Evolutionary conservation across 2,797 vertebrate genomes (phyloP).

Genomic region (Falco peregrinus): DNA sequence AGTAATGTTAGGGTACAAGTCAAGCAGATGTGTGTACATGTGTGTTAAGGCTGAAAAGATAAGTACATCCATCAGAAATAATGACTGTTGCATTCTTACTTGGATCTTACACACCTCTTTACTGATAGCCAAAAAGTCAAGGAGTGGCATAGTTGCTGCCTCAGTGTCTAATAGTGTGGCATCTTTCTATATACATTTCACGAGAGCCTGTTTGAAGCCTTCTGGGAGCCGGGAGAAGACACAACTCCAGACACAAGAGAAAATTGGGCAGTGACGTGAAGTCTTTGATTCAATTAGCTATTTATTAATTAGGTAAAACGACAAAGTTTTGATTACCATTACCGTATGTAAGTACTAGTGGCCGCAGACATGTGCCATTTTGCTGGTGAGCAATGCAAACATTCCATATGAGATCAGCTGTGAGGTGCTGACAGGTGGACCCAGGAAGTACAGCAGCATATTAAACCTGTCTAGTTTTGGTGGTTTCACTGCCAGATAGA

Average conservation of each 20-base stretch:
- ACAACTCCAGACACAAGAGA: neutral
- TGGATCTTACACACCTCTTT: neutral
- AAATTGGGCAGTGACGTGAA: neutral
- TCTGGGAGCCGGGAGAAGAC: neutral
- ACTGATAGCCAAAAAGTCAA: neutral
- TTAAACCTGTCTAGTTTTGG: neutral
- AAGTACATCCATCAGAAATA: neutral
- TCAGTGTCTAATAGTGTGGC: neutral
- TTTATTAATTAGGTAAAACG: neutral
- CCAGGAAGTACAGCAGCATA: neutral
- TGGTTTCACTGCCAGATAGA: neutral
- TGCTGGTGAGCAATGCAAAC: neutral
- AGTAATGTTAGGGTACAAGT: neutral
- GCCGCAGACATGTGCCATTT: neutral
- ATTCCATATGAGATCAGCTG: neutral
- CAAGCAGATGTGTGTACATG: neutral
- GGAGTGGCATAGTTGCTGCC: neutral
- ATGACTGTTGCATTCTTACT: neutral
- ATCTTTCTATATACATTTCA: neutral
- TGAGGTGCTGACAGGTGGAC: neutral
- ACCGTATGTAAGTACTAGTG: neutral
- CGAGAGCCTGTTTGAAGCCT: neutral
- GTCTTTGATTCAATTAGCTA: neutral
- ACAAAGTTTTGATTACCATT: neutral
- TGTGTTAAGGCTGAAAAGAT: neutral